Percentiles rank a stretch among this genome's conserved stretches.
These are phyloP conservation scores for Choristoneura fumiferana DNA, from an alignment of 1,140 invertebrate species.

Conservation along the genomic window DNA sequence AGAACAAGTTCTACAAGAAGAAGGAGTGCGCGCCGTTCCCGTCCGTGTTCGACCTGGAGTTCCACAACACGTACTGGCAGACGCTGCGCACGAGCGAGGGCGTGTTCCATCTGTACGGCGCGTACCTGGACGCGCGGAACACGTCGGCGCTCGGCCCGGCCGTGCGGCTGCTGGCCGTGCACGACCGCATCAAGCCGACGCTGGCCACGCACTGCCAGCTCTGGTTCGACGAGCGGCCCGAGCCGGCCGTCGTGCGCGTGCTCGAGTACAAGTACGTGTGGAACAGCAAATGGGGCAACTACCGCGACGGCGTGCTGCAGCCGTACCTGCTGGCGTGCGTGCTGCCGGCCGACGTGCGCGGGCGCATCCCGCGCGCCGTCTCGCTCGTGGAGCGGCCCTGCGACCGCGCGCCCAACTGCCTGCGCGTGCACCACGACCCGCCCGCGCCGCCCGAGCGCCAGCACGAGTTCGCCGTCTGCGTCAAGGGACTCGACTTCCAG, in stretches of 20 bases:
- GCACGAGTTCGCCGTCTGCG: conserved; percentile 95
- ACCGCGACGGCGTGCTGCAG: conserved; percentile 94
- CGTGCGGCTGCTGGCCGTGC: conserved; percentile 93
- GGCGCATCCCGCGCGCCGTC: conserved; percentile 89
- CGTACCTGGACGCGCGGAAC: conserved; percentile 91
- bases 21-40: conserved; percentile 90
- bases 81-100: conserved; percentile 88
- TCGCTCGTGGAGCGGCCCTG: conserved; percentile 92
- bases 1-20: conserved; percentile 84
- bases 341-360: conserved; percentile 86
- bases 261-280: conserved; percentile 96
- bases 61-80: conserved; percentile 96
- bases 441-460: conserved; percentile 67
- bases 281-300: conserved; percentile 97
- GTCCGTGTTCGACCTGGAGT: conserved; percentile 91
- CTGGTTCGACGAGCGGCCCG: conserved; percentile 92
- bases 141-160: conserved; percentile 88
- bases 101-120: conserved; percentile 93
- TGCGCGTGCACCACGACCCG: conserved; percentile 91
- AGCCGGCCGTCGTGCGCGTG: conserved; percentile 87
- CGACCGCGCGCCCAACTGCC: conserved; percentile 91
- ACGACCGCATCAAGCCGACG: conserved; percentile 91
- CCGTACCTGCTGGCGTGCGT: conserved; percentile 94
- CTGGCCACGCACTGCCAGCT: conserved; percentile 92
- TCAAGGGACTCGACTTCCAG: conserved; percentile 95